These are phyloP conservation scores for Brachylomia viminalis DNA, from an alignment of 2,888 invertebrate genomes.

Conservation along the genomic window DNA sequence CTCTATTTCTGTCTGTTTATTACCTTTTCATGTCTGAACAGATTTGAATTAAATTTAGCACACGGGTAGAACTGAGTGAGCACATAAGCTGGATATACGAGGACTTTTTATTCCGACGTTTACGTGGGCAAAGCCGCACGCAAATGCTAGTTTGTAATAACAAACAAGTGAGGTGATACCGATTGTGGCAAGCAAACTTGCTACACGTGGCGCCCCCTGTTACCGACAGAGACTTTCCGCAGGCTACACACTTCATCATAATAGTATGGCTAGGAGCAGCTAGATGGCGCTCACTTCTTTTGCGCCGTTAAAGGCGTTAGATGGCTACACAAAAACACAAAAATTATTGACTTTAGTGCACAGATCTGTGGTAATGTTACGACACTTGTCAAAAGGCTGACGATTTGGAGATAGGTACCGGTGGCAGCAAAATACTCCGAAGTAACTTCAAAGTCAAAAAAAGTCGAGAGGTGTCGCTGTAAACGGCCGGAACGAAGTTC, in stretches of 20 bases:
- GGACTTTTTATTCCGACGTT: neutral
- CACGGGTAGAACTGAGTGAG: neutral
- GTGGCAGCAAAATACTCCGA: neutral
- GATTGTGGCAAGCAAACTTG: too few relatives aligned
- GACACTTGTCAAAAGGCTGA: too few relatives aligned
- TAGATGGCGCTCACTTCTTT: neutral
- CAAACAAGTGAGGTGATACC: neutral
- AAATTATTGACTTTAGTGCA: neutral
- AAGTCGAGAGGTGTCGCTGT: too few relatives aligned
- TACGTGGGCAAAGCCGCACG: neutral
- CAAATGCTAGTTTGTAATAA: neutral
- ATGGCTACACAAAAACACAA: neutral
- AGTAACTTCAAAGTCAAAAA: neutral
- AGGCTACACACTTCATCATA: neutral
- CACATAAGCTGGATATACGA: too few relatives aligned
- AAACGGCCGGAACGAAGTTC: too few relatives aligned
- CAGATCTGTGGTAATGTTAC: neutral
- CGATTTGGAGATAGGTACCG: too few relatives aligned
- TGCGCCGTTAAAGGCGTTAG: neutral
- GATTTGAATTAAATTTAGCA: neutral
- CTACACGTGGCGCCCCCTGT: neutral
- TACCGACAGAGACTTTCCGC: neutral
- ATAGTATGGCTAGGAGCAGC: neutral
- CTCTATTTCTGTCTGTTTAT: too few relatives aligned
- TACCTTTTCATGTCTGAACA: neutral